Evolutionary conservation across 1,140 invertebrate genomes (phyloP), one percentile per base, ranked within the genome.

Genomic region (Trichonephila inaurata): DNA sequence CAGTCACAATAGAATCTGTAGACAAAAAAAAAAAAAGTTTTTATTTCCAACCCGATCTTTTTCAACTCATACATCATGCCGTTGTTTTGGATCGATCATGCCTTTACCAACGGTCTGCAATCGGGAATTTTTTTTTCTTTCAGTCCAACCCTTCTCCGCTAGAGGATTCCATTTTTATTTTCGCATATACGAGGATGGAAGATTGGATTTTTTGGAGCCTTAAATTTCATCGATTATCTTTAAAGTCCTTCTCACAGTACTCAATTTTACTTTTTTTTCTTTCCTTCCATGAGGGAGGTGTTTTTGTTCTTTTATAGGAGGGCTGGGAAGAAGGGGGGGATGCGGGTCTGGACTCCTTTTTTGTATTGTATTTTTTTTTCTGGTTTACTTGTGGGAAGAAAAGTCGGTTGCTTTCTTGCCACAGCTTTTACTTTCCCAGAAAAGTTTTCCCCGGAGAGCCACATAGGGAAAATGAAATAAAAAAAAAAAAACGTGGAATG

Each of bases 211-310:
- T 91, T 91, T 12, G 51, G 60, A 62, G 89, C 77, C 77, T 82
- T 91, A 82, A 91, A 91, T 82, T 89, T 81, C 77, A 91, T 91
- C 89, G 89, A 91, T 91, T 91, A 82, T 91, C 89, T 91, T 82
- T 91, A 91, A 82, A 91, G 72, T 82, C 89, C 58, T 91, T 82
- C 86, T 88, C 86, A 64, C 60, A 24, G 86, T 64, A 88, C 33
- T 64, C 86, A 88, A 88, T 83, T 83, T 83, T 83, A 83, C 24
- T 83, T 58, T 83, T 58, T 60, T 83, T 51, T 83, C 21, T 83
- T 83, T 83, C 51, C 2, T 60, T n/a, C 58, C 44, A 58, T 40
- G 14, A 16, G 58, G 51, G 88, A 77, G 16, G 28, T 89, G 21
- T 72, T 51, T 77, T 89, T 62, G 28, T 72, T 85, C 83, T 88